Evolutionary conservation across 2,888 invertebrate genomes (phyloP), one percentile per base, ranked within the genome.

Genomic region (Meganola albula): DNA sequence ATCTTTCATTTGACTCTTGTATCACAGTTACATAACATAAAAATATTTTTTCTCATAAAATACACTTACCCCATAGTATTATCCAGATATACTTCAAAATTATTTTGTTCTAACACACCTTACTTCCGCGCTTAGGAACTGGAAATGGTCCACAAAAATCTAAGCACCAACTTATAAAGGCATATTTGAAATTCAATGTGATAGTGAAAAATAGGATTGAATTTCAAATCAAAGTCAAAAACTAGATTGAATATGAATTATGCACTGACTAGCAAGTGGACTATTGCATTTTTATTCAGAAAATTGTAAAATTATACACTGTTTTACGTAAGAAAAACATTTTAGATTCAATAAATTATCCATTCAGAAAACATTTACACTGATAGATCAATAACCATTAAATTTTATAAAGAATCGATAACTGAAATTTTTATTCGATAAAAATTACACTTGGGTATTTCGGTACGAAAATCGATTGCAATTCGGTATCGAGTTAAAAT

Each of bases 181-280:
- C 68, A 63, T 74, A 83, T 85, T 83, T 85, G 82, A 72, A 82
- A 75, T 82, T 85, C 84, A 85, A 84, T 80, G 61, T 49, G 76
- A 56, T 67, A 57, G 63, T 80, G 78, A 84, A 80, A 83, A 80
- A 83, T 84, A 58, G 69, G 48, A 53, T 62, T 55, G 62, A 63
- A 74, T 80, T 65, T 60, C 57, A 70, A 67, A 69, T 57, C 48
- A 56, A 75, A 72, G 72, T 73, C 64, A 49, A 53, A 61, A 57
- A 58, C 61, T n/a, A n/a, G n/a, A n/a, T n/a, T n/a, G n/a, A n/a
- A 58, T 60, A 40, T 57, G 66, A 67, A 71, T 71, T 68, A 74
- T 72, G 63, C 74, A 69, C 65, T 60, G 45, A 49, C 51, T 46
- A 61, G 56, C 74, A 75, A 78, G 76, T 74, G 76, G 72, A 74